Evolutionary conservation across 2,888 invertebrate genomes (phyloP).

Genomic region (Himalopsyche anomala): DNA sequence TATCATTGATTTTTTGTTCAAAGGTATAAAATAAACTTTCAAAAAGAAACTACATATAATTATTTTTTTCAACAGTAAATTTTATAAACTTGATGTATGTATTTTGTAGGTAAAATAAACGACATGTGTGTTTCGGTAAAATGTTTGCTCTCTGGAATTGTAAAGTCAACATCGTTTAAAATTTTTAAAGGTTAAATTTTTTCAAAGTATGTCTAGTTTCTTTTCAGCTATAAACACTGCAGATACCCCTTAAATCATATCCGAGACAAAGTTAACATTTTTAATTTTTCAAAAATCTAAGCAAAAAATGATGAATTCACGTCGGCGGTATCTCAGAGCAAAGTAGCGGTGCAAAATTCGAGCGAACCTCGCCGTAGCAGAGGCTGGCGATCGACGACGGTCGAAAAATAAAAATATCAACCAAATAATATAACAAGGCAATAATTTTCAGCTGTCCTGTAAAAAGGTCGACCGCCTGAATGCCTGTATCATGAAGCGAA

Average conservation of each 20-base stretch:
- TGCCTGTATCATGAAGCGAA: not conserved
- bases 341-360: slow-evolving; percentile 8
- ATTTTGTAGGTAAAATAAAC: no score
- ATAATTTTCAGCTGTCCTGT: slow-evolving; percentile 56
- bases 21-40: no score
- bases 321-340: slow-evolving; percentile 18
- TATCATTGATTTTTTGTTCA: no score
- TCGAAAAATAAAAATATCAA: slow-evolving; percentile 53
- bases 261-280: not conserved
- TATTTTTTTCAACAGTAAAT: no score
- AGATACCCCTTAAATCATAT: slow-evolving; percentile 14
- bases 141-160: no score
- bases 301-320: slow-evolving; percentile 36
- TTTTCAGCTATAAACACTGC: not conserved
- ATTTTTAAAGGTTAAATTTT: no score
- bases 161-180: no score
- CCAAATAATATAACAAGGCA: slow-evolving; percentile 60
- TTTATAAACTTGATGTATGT: no score
- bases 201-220: no score
- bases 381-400: slow-evolving; percentile 9
- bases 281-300: not conserved
- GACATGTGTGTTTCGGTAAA: no score
- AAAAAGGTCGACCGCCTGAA: slow-evolving; percentile 48
- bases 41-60: no score
- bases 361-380: not conserved